Base-by-base conservation (phyloP, 2,888 invertebrate genomes). In the Yponomeuta evonymella region DNA sequence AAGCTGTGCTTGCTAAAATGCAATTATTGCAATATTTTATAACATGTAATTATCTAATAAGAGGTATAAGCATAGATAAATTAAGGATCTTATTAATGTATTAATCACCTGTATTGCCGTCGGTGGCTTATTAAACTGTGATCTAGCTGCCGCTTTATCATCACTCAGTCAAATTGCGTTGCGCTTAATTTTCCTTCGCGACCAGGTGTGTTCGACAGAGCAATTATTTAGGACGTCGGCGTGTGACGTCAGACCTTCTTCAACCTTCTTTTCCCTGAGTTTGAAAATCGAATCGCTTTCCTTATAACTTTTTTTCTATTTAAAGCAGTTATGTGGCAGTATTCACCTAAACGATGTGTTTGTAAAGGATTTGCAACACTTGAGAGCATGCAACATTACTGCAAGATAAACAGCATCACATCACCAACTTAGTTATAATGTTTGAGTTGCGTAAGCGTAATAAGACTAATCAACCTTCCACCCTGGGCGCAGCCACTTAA, bases 161-260 rank as follows among this genome's bases (percentile, higher is more conserved):
- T 91, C 91, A 91, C 89, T 92, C 90, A 91, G 90, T 90, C 90
- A 90, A 91, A 91, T 91, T 90, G 89, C 90, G 90, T 90, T 90
- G 88, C 89, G 86, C 91, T 91, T 92, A 91, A 92, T 92, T 91
- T 92, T 91, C 90, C 91, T 91, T 90, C 84, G 82, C 85, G 85
- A 84, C 88, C 92, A 91, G 92, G 91, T 92, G 92, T 91, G 89
- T 92, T 92, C 92, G 92, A 92, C 92, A 89, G 88, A 90, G 89
- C 90, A 91, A 91, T 92, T 92, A 92, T 92, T 92, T 91, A 92
- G 89, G 88, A 85, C 89, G 89, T 81, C 87, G 86, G 86, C 79
- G 81, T 43, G 83, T 88, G 89, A 88, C 89, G 89, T 89, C 89
- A 89, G 83, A 79, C 77, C 78, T 58, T 58, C 51, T 76, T 79